Conservation (phyloP, 2,888 invertebrate species). For the Agrotis clavis region DNA sequence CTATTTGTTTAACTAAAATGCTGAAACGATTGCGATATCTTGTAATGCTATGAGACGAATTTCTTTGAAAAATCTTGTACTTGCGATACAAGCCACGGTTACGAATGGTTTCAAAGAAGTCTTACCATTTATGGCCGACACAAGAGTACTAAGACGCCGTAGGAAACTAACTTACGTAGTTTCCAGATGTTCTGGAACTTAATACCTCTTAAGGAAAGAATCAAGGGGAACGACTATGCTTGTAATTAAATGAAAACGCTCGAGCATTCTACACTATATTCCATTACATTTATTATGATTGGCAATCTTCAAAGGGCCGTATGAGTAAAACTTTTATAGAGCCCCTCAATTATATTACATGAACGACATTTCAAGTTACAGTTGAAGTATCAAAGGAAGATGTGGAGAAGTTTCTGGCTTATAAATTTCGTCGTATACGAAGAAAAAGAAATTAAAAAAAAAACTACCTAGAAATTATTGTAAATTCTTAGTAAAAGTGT, state of each 20-base stretch:
- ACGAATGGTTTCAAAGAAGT: no score
- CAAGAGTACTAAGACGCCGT: slow-evolving; percentile 6
- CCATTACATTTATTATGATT: slow-evolving; percentile 28
- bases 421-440: no score
- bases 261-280: not conserved
- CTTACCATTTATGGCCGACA: no score
- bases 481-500: no score
- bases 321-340: slow-evolving; percentile 4
- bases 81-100: no score
- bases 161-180: not conserved
- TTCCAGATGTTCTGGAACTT: not conserved
- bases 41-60: no score
- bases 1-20: no score
- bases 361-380: not conserved
- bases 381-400: not conserved
- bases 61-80: no score
- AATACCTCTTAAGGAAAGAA: not conserved
- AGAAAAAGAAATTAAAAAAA: no score
- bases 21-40: no score
- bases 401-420: no score
- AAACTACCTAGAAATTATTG: no score
- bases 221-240: not conserved
- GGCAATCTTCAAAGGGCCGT: not conserved
- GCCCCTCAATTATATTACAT: not conserved
- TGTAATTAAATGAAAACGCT: slow-evolving; percentile 5